Evolutionary conservation across 1,140 invertebrate species (phyloP), one percentile per base, ranked within the genome.

Genomic region (Drosophila melanica): DNA sequence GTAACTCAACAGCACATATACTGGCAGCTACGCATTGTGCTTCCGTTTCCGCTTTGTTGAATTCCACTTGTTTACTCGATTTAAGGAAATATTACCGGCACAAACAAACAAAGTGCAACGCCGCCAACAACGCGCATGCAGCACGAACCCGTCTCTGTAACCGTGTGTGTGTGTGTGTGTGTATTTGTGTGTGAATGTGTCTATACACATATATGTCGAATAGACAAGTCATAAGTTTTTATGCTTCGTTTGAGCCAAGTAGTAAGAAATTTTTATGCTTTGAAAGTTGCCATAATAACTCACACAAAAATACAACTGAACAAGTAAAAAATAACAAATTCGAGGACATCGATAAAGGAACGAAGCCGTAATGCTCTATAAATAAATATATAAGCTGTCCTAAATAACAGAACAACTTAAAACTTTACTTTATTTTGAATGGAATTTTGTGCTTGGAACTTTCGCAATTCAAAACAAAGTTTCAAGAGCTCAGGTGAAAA

Each of bases 1-100:
- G 55, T 69, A 81, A 50, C 64, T 63, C 39, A 41, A 41, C 48
- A 66, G 33, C 64, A 69, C 27, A 51, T 18, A 30, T 41, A 55
- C 27, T 42, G 63, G 63, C 60, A 68, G 81, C 81, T 86, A 89
- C 84, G 84, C 82, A 82, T 89, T 87, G 79, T 87, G 84, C 84
- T 87, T 87, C 84, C 84, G 84, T 89, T 87, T 87, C 84, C 84
- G 84, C 84, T 87, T 84, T 87, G 84, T 89, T 87, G 82, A 89
- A 82, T 77, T 87, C 84, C 84, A 87, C 82, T 87, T 87, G 82
- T 87, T 87, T 87, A 87, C 84, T 87, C 82, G 82, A 87, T 87
- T 87, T 87, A 87, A 87, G 84, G 82, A 87, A 89, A 87, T 87
- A 87, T 87, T 87, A 87, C 82, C 84, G 82, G 82, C 79, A 84